Base-by-base conservation (phyloP, 2,888 invertebrate species). In the Autographa pulchrina region DNA sequence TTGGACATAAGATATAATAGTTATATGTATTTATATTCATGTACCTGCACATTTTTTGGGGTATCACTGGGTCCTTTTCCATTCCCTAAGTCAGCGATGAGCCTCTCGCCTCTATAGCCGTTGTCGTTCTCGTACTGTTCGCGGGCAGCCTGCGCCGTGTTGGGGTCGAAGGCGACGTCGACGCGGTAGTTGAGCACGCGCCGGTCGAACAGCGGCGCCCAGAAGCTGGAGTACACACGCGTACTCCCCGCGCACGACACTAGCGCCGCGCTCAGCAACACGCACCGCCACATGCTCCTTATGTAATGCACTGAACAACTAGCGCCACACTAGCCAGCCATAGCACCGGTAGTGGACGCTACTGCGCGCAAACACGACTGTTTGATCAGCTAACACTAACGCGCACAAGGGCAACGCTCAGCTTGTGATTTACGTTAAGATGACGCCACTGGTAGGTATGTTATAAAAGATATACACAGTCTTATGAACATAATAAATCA, bases 201-300 rank as follows among this genome's bases (percentile, higher is more conserved):
- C 0, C 91, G 90, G 74, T 94, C 89, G 52, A 88, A 92, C 43
- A 95, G 76, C 11, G 95, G 94, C 63, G 92, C 93, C 92, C 93
- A 96, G 84, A 96, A 96, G 86, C 93, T 93, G 0, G 95, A 95
- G 78, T 90, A 92, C 4, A 92, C 70, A 16, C 82, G 78, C 14
- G 84, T 85, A 63, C 87, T 79, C 16, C 89, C 88, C 72, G 88
- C 86, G 20, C 75, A 74, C 20, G 54, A 35, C n/a, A 70, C 31
- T 6, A 68, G 9, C 9, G 31, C 3, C n/a, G 38, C 16, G 7
- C 31, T 8, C 25, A 56, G 11, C 13, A 41, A 43, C 25, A 62
- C 14, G 43, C n/a, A 13, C 14, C 63, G 16, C 18, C 35, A 41
- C 35, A 41, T 56, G n/a, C 0, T 8, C 25, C 25, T 41, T 48